Conservation (phyloP, 2,888 invertebrate species). For the Philereme transversata region DNA sequence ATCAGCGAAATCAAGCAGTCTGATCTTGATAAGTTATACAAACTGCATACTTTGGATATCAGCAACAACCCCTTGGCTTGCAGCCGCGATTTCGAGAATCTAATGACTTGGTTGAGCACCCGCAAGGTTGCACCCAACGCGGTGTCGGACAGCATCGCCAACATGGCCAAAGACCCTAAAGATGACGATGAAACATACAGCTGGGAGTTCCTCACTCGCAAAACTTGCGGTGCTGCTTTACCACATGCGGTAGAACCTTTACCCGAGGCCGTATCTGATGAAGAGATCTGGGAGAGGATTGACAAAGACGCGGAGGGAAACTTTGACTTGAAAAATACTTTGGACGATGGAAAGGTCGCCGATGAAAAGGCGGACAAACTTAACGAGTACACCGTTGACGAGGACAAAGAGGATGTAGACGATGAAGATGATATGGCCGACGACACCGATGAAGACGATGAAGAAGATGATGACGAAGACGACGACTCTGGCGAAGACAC, state of each 20-base stretch:
- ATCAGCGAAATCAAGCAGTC: slow-evolving; percentile 82
- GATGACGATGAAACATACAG: slow-evolving; percentile 68
- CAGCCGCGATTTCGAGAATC: slow-evolving; percentile 86
- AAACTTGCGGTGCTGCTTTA: slow-evolving; percentile 66
- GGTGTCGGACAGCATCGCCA: slow-evolving; percentile 66
- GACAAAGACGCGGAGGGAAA: slow-evolving; percentile 68
- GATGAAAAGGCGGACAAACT: slow-evolving; percentile 50
- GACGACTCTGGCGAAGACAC: slow-evolving; percentile 57
- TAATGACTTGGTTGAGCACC: slow-evolving; percentile 86
- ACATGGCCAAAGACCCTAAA: slow-evolving; percentile 65
- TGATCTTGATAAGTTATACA: slow-evolving; percentile 84
- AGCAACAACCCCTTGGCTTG: slow-evolving; percentile 88
- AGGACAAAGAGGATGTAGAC: slow-evolving; percentile 54
- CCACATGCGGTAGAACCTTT: slow-evolving; percentile 66
- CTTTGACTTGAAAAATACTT: slow-evolving; percentile 71
- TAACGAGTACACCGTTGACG: slow-evolving; percentile 49
- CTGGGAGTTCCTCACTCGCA: slow-evolving; percentile 77
- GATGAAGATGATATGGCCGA: slow-evolving; percentile 65
- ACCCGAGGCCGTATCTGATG: slow-evolving; percentile 63
- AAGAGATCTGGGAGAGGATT: slow-evolving; percentile 78
- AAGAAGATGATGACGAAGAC: slow-evolving; percentile 46
- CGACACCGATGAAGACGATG: slow-evolving; percentile 61
- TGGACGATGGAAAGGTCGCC: slow-evolving; percentile 70
- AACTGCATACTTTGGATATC: slow-evolving; percentile 85
- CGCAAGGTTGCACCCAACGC: slow-evolving; percentile 83